Base-by-base conservation (phyloP, 2,888 invertebrate species). In the Ommatoiulus sabulosus region DNA sequence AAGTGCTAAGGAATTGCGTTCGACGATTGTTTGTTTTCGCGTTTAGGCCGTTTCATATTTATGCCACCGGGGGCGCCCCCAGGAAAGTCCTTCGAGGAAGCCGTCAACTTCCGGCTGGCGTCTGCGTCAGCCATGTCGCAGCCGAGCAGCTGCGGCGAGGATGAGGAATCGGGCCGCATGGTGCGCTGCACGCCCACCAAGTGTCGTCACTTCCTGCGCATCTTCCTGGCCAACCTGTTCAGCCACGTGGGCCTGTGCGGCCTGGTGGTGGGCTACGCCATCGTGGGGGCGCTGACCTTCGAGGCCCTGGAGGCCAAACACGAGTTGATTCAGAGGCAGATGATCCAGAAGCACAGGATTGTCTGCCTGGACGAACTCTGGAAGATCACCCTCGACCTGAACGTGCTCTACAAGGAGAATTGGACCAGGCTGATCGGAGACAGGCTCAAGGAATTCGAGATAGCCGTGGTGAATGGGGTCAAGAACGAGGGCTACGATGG, bases 361-460 rank as follows among this genome's bases (percentile, higher is more conserved):
- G 94, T 91, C 93, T 96, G 97, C 4, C 97, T 97, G 2, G 46
- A 84, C 15, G 90, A 91, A 46, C 89, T 98, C 92, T 93, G 93
- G 93, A 91, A 92, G 87, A 90, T 92, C 24, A 93, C 95, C 95
- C 95, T 96, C 92, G 95, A 95, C 90, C 94, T 97, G 87, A 97
- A 97, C 93, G 96, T 97, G 12, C 93, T 97, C 3, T 96, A 97
- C 92, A 96, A 96, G 92, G 94, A 95, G 87, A 97, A 97, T 92
- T 97, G 97, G 97, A 97, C 96, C 0, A 94, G 94, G 87, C 93
- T 96, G 90, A 96, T 97, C 0, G 96, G 96, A 90, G 95, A 95
- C 91, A 96, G 96, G 92, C 93, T 97, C 89, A 94, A 95, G 87
- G 95, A 95, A 91, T 97, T 97, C 92, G 97, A 97, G 93, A 94